These are phyloP conservation scores for Hemibagrus wyckioides DNA, from an alignment of 2,113 vertebrate species.

Conservation along the genomic window DNA sequence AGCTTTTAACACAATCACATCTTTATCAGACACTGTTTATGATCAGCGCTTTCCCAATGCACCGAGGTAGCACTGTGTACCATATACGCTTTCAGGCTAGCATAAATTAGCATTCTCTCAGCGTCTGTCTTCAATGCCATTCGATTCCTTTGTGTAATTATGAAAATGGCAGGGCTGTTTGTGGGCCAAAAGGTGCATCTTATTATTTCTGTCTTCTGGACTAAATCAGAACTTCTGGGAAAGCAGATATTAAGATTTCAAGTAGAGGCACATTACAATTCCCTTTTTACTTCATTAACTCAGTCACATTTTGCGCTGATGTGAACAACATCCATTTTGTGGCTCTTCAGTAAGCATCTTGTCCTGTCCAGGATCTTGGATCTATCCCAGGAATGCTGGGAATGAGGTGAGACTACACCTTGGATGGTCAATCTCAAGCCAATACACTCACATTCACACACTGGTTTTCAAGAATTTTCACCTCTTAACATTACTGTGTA, in stretches of 20 bases:
- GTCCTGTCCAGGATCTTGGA: neutral
- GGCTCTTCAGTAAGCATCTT: neutral
- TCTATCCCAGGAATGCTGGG: neutral
- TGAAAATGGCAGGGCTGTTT: constrained; percentile 35
- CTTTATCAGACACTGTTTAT: neutral
- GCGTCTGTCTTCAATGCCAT: neutral
- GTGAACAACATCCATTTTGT: neutral
- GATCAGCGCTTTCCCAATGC: neutral
- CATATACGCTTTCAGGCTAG: neutral
- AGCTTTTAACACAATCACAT: neutral
- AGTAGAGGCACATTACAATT: neutral
- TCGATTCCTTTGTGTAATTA: constrained; percentile 7
- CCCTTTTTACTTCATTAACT: neutral
- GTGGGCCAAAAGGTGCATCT: constrained; percentile 55
- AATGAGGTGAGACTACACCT: neutral
- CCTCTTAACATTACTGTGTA: neutral
- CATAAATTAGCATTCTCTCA: constrained; percentile 19
- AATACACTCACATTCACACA: neutral
- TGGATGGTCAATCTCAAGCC: neutral
- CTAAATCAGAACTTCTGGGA: neutral
- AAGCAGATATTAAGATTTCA: neutral
- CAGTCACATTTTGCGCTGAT: neutral
- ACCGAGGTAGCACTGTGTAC: neutral
- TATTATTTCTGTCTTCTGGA: constrained; percentile 34
- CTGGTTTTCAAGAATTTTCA: neutral